Evolutionary conservation across 2,888 invertebrate genomes (phyloP), one percentile per base, ranked within the genome.

Genomic region (Chrysodeixis includens): DNA sequence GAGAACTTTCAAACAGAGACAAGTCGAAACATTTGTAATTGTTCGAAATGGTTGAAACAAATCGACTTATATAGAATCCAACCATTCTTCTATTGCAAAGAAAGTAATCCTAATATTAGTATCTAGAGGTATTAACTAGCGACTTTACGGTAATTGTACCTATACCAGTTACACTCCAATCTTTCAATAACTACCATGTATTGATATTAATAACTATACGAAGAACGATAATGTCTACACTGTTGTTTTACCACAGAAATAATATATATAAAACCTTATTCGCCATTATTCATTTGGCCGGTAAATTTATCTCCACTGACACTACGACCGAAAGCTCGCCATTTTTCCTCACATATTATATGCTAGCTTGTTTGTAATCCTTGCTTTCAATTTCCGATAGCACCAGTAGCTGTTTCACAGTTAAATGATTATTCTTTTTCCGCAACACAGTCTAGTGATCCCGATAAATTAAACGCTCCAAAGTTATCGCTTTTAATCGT

Each of bases 321-420:
- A 49, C 46, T 18, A 10, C 18, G 46, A 20, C 12, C 10, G 46
- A 20, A 49, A 49, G 20, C 18, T 20, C 9, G 10, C 16, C 2
- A 20, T 46, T 9, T 46, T 46, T 40, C 0, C 35, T 35, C 12
- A 35, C 35, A 35, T 35, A 35, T 35, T 2, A 35, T 35, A 12
- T 40, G 40, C n/a, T 40, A n/a, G n/a, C n/a, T 35, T 35, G 40
- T n/a, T n/a, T n/a, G 40, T 40, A n/a, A 40, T 40, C n/a, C 6
- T n/a, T 14, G 40, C 40, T 40, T 40, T 40, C n/a, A 40, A 40
- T 40, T 40, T 40, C n/a, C 40, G 40, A n/a, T n/a, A 40, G n/a
- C 5, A 40, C 14, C 40, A n/a, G n/a, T 40, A 7, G n/a, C 6
- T 40, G n/a, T 40, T 40, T 40, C n/a, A 40, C n/a, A 40, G n/a